These are phyloP conservation scores for Dasypolia templi DNA, from an alignment of 2,888 invertebrate species.

Conservation along the genomic window DNA sequence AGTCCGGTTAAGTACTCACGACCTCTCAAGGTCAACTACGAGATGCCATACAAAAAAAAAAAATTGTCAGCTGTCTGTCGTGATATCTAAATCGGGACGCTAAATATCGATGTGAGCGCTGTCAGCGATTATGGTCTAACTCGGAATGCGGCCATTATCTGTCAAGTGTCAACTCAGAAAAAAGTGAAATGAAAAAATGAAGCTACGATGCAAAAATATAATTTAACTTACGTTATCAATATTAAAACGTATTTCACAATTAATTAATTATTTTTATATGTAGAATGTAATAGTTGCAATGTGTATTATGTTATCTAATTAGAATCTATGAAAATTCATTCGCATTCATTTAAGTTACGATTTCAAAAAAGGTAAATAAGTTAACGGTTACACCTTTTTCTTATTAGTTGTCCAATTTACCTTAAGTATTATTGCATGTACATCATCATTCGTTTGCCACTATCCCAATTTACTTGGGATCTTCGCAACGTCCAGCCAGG, in stretches of 20 bases:
- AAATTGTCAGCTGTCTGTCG: too few species aligned
- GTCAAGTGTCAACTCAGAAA: neutral
- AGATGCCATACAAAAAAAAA: too few species aligned
- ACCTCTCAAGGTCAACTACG: too few species aligned
- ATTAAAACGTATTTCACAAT: neutral
- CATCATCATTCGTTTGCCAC: neutral
- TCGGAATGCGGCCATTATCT: too few species aligned
- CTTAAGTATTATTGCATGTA: neutral
- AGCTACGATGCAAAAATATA: neutral
- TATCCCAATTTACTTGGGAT: too few species aligned
- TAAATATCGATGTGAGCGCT: too few species aligned
- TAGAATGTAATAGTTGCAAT: conserved; percentile 2
- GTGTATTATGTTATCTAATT: conserved; percentile 28
- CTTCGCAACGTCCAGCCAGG: neutral
- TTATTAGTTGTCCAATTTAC: neutral
- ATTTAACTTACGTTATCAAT: neutral
- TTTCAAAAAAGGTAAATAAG: conserved; percentile 52
- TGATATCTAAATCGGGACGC: too few species aligned
- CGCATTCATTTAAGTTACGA: conserved; percentile 44
- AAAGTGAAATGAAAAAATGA: neutral
- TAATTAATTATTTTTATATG: conserved; percentile 7
- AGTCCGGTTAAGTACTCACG: too few species aligned
- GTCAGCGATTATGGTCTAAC: too few species aligned
- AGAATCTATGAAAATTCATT: neutral
- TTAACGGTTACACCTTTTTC: neutral